A percentile compares a stretch with the other conserved stretches of the same genome.
These are phyloP conservation scores for Pachypanchax playfairii DNA, from an alignment of 2,113 vertebrate genomes.

Conservation along the genomic window DNA sequence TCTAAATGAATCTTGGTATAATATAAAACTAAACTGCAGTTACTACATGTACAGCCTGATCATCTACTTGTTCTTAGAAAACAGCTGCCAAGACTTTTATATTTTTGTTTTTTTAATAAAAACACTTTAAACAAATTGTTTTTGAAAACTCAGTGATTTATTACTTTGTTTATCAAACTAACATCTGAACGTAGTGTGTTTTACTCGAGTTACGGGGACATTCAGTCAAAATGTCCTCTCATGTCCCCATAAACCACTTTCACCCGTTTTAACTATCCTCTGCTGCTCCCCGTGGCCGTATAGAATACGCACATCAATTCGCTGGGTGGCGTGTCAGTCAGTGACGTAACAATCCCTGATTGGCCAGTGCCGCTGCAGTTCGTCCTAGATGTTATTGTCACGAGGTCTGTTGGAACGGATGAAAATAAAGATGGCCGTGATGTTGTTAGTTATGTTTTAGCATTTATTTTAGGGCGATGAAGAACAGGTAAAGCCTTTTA, in stretches of 20 bases:
- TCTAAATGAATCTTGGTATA: not conserved
- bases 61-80: constrained; percentile 18
- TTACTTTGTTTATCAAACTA: not conserved
- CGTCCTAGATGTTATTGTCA: not conserved
- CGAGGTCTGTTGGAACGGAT: not conserved
- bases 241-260: constrained; percentile 25
- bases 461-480: not conserved
- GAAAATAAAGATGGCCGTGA: constrained; percentile 4
- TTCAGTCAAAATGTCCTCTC: not conserved
- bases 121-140: not conserved
- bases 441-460: not conserved
- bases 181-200: no score
- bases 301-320: not conserved
- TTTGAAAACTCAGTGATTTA: not conserved
- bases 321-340: accelerated
- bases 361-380: accelerated
- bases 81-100: constrained; percentile 48
- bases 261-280: not conserved
- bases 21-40: not conserved
- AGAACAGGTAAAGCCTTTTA: constrained; percentile 15
- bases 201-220: not conserved
- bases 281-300: not conserved
- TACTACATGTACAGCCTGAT: constrained; percentile 27
- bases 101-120: constrained; percentile 54
- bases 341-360: not conserved